Evolutionary conservation across 2,888 invertebrate genomes (phyloP).

Genomic region (Agrotis clavis): DNA sequence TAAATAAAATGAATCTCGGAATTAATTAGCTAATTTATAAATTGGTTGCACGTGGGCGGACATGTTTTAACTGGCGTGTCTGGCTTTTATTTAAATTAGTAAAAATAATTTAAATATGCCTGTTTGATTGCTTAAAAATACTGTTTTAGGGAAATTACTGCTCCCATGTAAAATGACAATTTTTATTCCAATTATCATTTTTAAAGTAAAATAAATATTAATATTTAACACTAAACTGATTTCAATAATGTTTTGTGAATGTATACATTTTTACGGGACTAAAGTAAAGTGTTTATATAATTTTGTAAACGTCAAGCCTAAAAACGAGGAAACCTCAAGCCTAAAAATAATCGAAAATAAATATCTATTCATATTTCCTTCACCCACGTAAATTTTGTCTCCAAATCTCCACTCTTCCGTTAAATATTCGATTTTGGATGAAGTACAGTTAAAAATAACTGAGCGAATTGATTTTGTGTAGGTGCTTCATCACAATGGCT

Average conservation of each 20-base stretch:
- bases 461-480: background rate
- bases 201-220: too few species aligned
- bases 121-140: slow-evolving; percentile 5
- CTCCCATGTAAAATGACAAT: background rate
- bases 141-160: background rate
- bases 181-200: background rate
- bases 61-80: slow-evolving; percentile 48
- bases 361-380: slow-evolving; percentile 10
- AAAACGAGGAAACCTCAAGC: background rate
- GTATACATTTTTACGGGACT: too few species aligned
- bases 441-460: slow-evolving; percentile 17
- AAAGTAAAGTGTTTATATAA: background rate
- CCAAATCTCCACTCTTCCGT: background rate
- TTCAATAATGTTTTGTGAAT: too few species aligned
- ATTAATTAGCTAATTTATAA: slow-evolving; percentile 62
- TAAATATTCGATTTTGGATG: slow-evolving; percentile 9
- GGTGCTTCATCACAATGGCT: background rate
- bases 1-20: slow-evolving; percentile 56
- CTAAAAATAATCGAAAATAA: slow-evolving; percentile 1
- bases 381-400: slow-evolving; percentile 1
- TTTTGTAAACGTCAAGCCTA: background rate
- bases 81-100: slow-evolving; percentile 37
- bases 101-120: slow-evolving; percentile 13
- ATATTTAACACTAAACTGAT: too few species aligned
- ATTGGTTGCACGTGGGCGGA: slow-evolving; percentile 59